Evolutionary conservation across 2,888 invertebrate species (phyloP).

Genomic region (Drosophila suboccidentalis): DNA sequence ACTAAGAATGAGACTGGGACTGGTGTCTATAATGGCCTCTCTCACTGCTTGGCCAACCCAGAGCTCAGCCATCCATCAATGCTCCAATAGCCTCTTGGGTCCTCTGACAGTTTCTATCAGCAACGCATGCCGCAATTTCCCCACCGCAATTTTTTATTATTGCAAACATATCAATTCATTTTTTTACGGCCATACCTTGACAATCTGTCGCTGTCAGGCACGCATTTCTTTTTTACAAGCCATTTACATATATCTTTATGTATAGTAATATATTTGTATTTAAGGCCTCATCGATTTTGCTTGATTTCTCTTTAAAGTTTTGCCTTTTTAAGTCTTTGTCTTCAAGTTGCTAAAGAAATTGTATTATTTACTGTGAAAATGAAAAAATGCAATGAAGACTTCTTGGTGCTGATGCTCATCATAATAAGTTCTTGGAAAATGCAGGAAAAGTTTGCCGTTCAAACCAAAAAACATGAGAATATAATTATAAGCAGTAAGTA

Average conservation of each 20-base stretch:
- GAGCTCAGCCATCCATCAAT: conserved; percentile 58
- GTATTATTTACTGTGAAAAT: not conserved
- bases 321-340: not conserved
- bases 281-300: not conserved
- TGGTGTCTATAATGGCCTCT: conserved; percentile 11
- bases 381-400: not conserved
- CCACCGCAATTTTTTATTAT: conserved; percentile 24
- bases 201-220: conserved; percentile 27
- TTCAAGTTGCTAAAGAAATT: not conserved
- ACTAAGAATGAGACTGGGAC: not conserved
- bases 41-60: conserved; percentile 17
- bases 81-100: conserved; percentile 20
- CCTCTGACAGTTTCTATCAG: conserved; percentile 56
- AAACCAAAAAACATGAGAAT: not conserved
- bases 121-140: conserved; percentile 29
- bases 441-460: not conserved
- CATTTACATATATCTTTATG: not conserved
- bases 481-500: not conserved
- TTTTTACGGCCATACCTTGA: conserved; percentile 24
- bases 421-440: not conserved
- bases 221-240: not conserved
- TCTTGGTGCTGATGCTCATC: not conserved
- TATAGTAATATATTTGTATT: conserved; percentile 14
- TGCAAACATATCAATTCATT: conserved; percentile 46
- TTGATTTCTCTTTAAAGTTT: conserved; percentile 1